Base-by-base conservation (phyloP, 1,140 invertebrate species). In the Cylas formicarius region DNA sequence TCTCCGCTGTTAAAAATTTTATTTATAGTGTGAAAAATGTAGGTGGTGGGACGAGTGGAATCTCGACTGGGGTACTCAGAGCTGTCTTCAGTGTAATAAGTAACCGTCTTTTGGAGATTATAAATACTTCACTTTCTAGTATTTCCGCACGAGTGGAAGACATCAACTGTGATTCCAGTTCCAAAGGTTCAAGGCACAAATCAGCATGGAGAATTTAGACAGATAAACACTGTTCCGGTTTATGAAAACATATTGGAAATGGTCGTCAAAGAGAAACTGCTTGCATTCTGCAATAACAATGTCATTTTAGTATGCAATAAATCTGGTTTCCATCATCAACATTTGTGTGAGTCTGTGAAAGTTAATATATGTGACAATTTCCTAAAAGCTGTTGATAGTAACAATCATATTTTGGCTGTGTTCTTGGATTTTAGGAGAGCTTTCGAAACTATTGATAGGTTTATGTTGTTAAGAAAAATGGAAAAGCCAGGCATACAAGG, bases 371-470 rank as follows among this genome's bases (percentile, higher is more conserved):
- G 4, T 20, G 7, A 28, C 24, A 21, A 29, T 26, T 45, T 26
- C 19, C 4, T 21, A n/a, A 22, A 29, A 16, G 17, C 9, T 10
- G 3, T 37, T 27, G 35, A 47, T 27, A 22, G 14, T 4, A 29
- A 37, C 20, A 41, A 36, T 10, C 19, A 14, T 20, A 21, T 47
- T 21, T 10, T 40, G 13, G 44, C 32, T 4, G 28, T 51, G n/a
- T 51, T 51, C 23, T 26, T 51, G 17, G 38, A 51, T 42, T 47
- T 51, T 4, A 51, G 33, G 37, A 18, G 49, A 31, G 49, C 49
- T 10, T 51, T 47, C 29, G 44, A 51, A 28, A 47, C 44, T 14
- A 29, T 50, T 2, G 35, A 44, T 27, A 42, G 27, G 36, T 7
- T 32, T 7, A 32, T 11, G 17, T 32, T 32, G 11, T 11, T 32